Evolutionary conservation across 2,888 invertebrate species (phyloP).

Genomic region (Plagodis dolabraria): DNA sequence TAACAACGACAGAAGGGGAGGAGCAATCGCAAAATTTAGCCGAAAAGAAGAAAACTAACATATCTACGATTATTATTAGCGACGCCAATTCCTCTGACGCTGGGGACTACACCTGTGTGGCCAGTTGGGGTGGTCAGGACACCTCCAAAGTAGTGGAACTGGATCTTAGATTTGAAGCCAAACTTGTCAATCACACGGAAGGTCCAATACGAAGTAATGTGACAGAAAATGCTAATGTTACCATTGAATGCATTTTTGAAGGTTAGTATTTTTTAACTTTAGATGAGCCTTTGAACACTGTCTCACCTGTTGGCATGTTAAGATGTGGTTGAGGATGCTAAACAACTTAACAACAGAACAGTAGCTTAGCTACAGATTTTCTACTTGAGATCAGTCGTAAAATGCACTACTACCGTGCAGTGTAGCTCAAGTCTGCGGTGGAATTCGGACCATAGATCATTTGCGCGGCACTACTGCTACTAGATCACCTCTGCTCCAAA

Average conservation of each 20-base stretch:
- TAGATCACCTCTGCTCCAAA: no score
- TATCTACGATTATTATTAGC: constrained; percentile 54
- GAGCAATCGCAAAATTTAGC: constrained; percentile 50
- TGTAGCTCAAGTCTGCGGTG: no score
- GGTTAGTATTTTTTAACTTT: constrained; percentile 48
- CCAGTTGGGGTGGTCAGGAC: constrained; percentile 38
- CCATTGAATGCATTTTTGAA: constrained; percentile 69
- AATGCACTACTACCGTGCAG: no score
- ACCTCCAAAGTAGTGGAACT: constrained; percentile 39
- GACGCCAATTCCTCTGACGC: constrained; percentile 57
- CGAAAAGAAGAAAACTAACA: constrained; percentile 49
- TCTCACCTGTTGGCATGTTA: no score
- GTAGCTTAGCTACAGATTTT: no score
- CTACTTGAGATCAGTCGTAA: no score
- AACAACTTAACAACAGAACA: no score
- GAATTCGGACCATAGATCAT: no score
- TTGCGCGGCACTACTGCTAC: no score
- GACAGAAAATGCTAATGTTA: constrained; percentile 48
- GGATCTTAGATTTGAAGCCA: constrained; percentile 60
- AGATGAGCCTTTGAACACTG: no score
- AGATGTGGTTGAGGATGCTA: no score
- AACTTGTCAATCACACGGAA: constrained; percentile 48
- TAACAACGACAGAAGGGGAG: constrained; percentile 38
- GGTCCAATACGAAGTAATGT: constrained; percentile 54
- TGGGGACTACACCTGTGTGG: constrained; percentile 69